Evolutionary conservation across 2,113 vertebrate species (phyloP), one percentile per base, ranked within the genome.

Genomic region (Siniperca chuatsi): DNA sequence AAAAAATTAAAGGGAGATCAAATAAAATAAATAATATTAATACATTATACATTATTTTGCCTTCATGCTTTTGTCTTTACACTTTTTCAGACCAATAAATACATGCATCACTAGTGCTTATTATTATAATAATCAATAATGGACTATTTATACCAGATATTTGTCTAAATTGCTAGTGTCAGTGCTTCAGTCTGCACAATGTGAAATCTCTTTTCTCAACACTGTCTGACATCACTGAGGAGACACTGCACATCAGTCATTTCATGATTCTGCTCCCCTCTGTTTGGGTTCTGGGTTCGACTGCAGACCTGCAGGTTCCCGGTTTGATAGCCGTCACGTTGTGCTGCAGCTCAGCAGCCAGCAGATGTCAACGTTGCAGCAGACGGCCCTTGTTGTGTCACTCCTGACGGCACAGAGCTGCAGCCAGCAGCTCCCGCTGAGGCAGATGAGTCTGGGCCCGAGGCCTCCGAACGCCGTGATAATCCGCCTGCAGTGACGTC

Each of bases 331-430:
- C 13, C 5, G 4, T 69, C 25, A 6, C 13, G 29, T 1, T 1
- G 94, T 55, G 62, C 66, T 90, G 71, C 46, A 69, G 44, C 44
- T 5, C 52, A 29, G 69, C 58, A 23, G 70, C 93, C 94, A 94
- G 93, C 87, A 95, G 93, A 81, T 89, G 92, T 90, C 92, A 71
- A 69, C 69, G 74, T 94, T 93, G 89, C 86, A 92, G 88, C 79
- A 91, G 89, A 84, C 0, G 57, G 3, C 74, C 33, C 18, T 44
- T 1, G 9, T 64, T 8, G 61, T 66, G 40, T 64, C 20, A 9
- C 62, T 46, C n/a, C 10, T 0, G 20, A 0, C 44, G 10, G 18
- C 48, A 11, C 8, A 11, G 6, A 20, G 54, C 65, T 61, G 40
- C 62, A 29, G 44, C 54, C 65, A 15, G n/a, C 25, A 20, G 18